A percentile compares a stretch with the other conserved stretches of the same genome.
Evolutionary conservation across 2,888 invertebrate genomes (phyloP).

Genomic region (Caenorhabditis sp.): DNA sequence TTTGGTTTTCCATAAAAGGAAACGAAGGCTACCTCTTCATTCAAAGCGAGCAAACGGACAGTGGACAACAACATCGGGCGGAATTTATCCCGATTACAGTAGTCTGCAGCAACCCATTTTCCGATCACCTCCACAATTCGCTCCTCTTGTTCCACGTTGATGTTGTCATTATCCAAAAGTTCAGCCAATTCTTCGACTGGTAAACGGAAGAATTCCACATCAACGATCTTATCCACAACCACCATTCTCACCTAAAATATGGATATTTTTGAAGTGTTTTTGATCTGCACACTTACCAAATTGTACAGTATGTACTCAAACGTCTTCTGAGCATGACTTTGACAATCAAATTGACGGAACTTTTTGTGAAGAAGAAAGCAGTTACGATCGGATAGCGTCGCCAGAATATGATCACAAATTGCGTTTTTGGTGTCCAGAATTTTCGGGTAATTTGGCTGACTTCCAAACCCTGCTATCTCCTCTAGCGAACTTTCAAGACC

Average conservation of each 20-base stretch:
- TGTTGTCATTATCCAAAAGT: slow-evolving; percentile 30
- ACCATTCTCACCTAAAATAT: slow-evolving; percentile 44
- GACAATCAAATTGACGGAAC: slow-evolving; percentile 38
- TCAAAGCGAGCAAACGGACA: slow-evolving; percentile 22
- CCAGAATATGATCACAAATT: slow-evolving; percentile 39
- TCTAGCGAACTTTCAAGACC: slow-evolving; percentile 85
- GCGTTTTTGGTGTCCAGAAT: slow-evolving; percentile 86
- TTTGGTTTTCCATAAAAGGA: neutral
- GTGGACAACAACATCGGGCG: slow-evolving; percentile 37
- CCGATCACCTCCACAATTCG: slow-evolving; percentile 40
- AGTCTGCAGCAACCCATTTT: slow-evolving; percentile 46
- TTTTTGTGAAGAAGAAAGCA: slow-evolving; percentile 59
- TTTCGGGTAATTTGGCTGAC: slow-evolving; percentile 92
- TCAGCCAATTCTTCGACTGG: slow-evolving; percentile 44
- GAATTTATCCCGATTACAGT: slow-evolving; percentile 21
- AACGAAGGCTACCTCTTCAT: neutral
- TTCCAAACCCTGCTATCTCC: slow-evolving; percentile 94
- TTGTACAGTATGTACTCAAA: slow-evolving; percentile 55
- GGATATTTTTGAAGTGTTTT: no score
- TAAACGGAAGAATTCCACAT: slow-evolving; percentile 53
- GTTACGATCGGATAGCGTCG: slow-evolving; percentile 33
- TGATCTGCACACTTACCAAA: no score
- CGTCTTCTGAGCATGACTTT: neutral
- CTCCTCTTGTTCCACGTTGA: slow-evolving; percentile 50
- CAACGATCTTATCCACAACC: slow-evolving; percentile 20